Evolutionary conservation across 2,113 vertebrate genomes (phyloP).

Genomic region (Epinephelus lanceolatus): DNA sequence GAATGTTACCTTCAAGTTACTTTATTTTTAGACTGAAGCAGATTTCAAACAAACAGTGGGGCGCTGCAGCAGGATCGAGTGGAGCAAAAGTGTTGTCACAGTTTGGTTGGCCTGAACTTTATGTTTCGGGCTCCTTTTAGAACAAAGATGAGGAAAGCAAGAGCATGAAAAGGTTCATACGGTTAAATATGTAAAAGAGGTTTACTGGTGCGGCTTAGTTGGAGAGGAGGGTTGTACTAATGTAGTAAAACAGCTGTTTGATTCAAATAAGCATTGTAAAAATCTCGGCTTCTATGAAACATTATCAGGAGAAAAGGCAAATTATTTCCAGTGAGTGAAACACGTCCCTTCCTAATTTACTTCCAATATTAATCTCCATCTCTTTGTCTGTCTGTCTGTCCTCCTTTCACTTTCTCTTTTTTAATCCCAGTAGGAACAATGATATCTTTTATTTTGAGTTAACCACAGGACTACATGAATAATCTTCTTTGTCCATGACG

Average conservation of each 20-base stretch:
- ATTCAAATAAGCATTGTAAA: constrained; percentile 29
- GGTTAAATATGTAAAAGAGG: constrained; percentile 1
- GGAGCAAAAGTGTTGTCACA: not conserved
- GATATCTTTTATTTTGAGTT: constrained; percentile 30
- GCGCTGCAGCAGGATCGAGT: not conserved
- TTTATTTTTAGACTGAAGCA: constrained; percentile 25
- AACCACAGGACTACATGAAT: constrained; percentile 33
- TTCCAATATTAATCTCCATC: not conserved
- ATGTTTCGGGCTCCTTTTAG: not conserved
- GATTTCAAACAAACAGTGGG: constrained; percentile 5
- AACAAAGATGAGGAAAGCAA: constrained; percentile 2
- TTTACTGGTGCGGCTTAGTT: not conserved
- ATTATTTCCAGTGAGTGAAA: constrained; percentile 6
- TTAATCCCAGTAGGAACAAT: constrained; percentile 16
- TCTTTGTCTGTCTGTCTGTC: not conserved
- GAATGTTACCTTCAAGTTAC: constrained; percentile 26
- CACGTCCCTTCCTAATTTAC: not conserved
- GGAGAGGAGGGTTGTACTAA: not conserved
- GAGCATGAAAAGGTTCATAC: not conserved
- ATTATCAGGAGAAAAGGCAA: not conserved
- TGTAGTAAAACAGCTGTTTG: constrained; percentile 7
- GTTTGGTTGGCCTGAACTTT: constrained; percentile 10
- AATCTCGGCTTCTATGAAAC: constrained; percentile 35
- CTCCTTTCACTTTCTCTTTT: not conserved
- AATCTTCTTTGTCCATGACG: constrained; percentile 44